Evolutionary conservation across 2,113 vertebrate genomes (phyloP).

Genomic region (Phoxinus phoxinus): DNA sequence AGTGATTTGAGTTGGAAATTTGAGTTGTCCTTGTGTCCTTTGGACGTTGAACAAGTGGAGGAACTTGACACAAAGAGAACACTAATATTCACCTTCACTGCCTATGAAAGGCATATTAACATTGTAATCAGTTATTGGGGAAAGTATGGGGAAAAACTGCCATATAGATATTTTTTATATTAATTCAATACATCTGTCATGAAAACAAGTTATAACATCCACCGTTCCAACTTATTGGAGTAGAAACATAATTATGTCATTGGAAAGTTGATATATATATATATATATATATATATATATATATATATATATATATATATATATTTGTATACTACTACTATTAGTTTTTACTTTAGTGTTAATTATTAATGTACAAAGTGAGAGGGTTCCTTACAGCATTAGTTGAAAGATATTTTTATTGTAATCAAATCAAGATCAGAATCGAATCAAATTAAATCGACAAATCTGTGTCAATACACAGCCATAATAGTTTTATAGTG

Average conservation of each 20-base stretch:
- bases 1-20: too few species aligned
- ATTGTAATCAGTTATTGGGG: too few species aligned
- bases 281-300: too few species aligned
- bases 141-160: too few species aligned
- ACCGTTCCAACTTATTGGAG: background rate
- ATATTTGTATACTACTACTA: too few species aligned
- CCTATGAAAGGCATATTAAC: background rate
- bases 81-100: background rate
- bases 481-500: background rate
- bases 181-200: background rate
- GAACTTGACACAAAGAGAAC: too few species aligned
- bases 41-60: too few species aligned
- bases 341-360: background rate
- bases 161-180: too few species aligned
- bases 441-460: background rate
- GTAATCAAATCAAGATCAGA: background rate
- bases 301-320: too few species aligned
- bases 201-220: background rate
- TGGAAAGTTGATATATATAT: background rate
- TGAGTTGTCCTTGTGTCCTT: too few species aligned
- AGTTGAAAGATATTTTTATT: background rate
- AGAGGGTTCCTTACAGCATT: background rate
- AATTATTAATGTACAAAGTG: background rate
- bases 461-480: background rate
- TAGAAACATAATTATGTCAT: background rate